phyloP scores from a whole-genome alignment of 2,113 vertebrate genomes.

The Thamnaconus septentrionalis region DNA sequence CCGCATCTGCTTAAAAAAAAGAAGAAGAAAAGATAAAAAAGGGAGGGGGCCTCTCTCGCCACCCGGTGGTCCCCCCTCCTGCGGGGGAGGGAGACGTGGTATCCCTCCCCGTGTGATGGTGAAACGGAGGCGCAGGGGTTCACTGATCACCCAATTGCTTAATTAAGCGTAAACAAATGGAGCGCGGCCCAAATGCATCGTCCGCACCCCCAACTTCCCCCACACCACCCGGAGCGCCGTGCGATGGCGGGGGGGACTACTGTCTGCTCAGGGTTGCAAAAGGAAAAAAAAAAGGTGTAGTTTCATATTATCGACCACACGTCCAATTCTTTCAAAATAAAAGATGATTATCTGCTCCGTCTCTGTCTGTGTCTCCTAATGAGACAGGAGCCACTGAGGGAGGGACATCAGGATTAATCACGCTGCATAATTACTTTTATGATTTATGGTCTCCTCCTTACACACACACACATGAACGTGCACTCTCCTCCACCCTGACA shows the following conservation, averaged over 20 bases:
- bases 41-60: no score
- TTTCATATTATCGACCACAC: slow-evolving; percentile 17
- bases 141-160: slow-evolving; percentile 43
- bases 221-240: no score
- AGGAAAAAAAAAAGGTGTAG: slow-evolving; percentile 10
- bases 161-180: slow-evolving; percentile 60
- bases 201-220: not conserved
- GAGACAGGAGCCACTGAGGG: slow-evolving; percentile 54
- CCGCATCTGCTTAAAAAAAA: no score
- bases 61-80: no score
- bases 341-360: slow-evolving; percentile 58
- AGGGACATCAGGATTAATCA: slow-evolving; percentile 63
- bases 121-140: slow-evolving; percentile 27
- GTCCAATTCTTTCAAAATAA: slow-evolving; percentile 48
- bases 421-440: slow-evolving; percentile 63
- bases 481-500: not conserved
- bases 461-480: slow-evolving; percentile 4
- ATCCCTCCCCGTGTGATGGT: not conserved
- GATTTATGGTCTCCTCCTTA: slow-evolving; percentile 52
- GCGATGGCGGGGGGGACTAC: no score
- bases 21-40: no score
- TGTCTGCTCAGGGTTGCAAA: no score
- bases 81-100: no score
- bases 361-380: slow-evolving; percentile 43
- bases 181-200: slow-evolving; percentile 23